Evolutionary conservation across 1,140 invertebrate genomes (phyloP), one percentile per base, ranked within the genome.

Genomic region (Amyelois transitella): DNA sequence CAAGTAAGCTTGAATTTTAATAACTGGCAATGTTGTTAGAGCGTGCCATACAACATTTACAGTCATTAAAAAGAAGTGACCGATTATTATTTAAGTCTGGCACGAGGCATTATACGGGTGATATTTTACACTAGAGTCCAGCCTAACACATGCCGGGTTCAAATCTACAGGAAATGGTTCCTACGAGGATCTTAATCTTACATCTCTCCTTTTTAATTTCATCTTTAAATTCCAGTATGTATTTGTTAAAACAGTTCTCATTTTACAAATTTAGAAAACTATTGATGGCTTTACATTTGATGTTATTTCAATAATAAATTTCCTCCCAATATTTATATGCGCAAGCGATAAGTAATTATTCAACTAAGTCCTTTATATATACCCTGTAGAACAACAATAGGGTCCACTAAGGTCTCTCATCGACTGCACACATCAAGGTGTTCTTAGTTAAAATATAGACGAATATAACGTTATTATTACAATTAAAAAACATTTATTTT

Each of bases 261-360:
- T 12, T 20, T 56, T 64, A 64, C 62, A 64, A 56, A 59, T 57
- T 60, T 59, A 64, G 57, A 64, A 59, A 64, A 59, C 57, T 64
- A 54, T 50, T 18, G 48, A 54, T 45, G 43, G 21, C 25, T 43
- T 44, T 20, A 48, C 20, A 48, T 21, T 21, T 14, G 32, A 32
- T 10, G 7, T 32, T 32, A 38, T 38, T 38, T 38, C 12, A 8
- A 38, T 12, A 38, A 4, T 32, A 32, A n/a, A n/a, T n/a, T n/a
- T n/a, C n/a, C n/a, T n/a, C n/a, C n/a, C n/a, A n/a, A n/a, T n/a
- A n/a, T n/a, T n/a, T n/a, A n/a, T n/a, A n/a, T n/a, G n/a, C n/a
- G n/a, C n/a, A 14, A 38, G n/a, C n/a, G n/a, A 32, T 32, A 14
- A 0, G 17, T 14, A 14, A 8, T 14, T 14, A 38, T 8, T 28